phyloP scores from a whole-genome alignment of 2,113 vertebrate genomes.

The Muntiacus muntjak region DNA sequence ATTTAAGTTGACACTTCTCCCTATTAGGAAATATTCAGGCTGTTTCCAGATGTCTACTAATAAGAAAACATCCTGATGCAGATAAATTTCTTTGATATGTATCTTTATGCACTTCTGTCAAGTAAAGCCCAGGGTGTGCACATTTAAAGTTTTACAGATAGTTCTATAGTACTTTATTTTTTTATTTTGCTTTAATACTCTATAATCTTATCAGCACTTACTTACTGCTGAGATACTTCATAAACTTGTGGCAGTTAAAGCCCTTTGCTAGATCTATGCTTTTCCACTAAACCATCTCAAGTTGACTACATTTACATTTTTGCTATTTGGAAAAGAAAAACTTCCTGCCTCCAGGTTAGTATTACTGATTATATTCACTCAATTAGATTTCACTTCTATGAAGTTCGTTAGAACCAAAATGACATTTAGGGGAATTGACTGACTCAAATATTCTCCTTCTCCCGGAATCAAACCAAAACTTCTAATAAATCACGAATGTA shows the following conservation, averaged over 20 bases:
- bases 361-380: not conserved
- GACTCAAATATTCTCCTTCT: not conserved
- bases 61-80: not conserved
- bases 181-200: not conserved
- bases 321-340: not conserved
- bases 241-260: not conserved
- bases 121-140: not conserved
- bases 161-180: not conserved
- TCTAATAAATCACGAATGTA: not conserved
- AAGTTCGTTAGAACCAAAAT: not conserved
- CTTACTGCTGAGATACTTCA: not conserved
- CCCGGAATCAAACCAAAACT: not conserved
- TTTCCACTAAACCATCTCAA: not conserved
- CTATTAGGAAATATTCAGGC: not conserved
- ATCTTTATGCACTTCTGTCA: constrained; percentile 4
- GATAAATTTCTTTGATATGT: not conserved
- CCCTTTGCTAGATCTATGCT: not conserved
- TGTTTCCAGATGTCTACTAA: not conserved
- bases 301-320: constrained; percentile 40
- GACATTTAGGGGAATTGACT: constrained; percentile 1
- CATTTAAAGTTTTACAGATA: not conserved
- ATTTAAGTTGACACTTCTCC: not conserved
- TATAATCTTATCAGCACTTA: not conserved
- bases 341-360: not conserved
- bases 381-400: not conserved